Evolutionary conservation across 2,888 invertebrate genomes (phyloP), one percentile per base, ranked within the genome.

Genomic region (Lasioglossum villosulum): DNA sequence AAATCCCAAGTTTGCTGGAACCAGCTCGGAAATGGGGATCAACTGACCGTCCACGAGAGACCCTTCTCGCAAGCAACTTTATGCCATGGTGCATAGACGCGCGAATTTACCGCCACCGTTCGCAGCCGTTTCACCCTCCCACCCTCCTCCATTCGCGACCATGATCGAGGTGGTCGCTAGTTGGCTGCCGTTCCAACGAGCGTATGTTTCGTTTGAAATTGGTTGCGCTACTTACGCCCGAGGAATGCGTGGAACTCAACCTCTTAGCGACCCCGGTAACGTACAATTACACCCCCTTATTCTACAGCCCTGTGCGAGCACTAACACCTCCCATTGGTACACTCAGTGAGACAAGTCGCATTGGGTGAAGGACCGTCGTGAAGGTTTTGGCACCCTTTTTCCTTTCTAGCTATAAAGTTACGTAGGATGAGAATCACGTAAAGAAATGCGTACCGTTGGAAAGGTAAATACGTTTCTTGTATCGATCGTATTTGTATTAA

Each of bases 151-250:
- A 14, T 19, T 10, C 71, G 4, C 45, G 16, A 5, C 30, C 52
- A 68, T 82, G 82, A 82, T 82, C 73, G 68, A 82, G 27, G 23
- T 68, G 39, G 42, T 63, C 30, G 52, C 71, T 72, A 73, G 73
- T 82, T 82, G 82, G 78, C 78, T n/a, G n/a, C n/a, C 23, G 56
- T 56, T 56, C 52, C n/a, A 56, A n/a, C 52, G 10, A 56, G 3
- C n/a, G 52, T 56, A 75, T 80, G 68, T 56, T 72, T 39, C 71
- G 27, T 52, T 30, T 19, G 78, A 30, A 56, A 70, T 70, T 71
- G 37, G 48, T 74, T 52, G 34, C 74, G 68, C 42, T 39, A 74
- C 66, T 66, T 34, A 68, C 68, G 39, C 52, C 10, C 52, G 52
- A n/a, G 52, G 52, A n/a, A 56, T 56, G 52, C 52, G 52, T n/a